These are phyloP conservation scores for Virgularia gustaviana DNA, from an alignment of 92 coral and sea anemone species.

Conservation along the genomic window DNA sequence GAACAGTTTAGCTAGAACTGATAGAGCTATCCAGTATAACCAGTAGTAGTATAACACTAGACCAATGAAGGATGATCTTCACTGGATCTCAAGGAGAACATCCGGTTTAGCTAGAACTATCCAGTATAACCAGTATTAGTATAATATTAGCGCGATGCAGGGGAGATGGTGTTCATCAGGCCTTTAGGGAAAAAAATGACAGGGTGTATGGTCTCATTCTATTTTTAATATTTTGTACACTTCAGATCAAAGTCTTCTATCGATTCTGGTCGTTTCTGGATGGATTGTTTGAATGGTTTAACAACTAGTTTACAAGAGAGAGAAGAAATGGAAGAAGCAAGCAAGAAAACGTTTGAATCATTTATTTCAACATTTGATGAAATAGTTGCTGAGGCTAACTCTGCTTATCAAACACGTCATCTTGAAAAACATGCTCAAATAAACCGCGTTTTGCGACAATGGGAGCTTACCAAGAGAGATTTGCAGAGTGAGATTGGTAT, in stretches of 20 bases:
- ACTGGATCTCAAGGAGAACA: too few species aligned
- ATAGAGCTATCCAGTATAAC: too few species aligned
- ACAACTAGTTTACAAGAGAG: constrained; percentile 56
- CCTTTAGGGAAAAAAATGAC: neutral
- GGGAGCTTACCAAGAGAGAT: constrained; percentile 73
- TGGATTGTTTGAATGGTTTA: constrained; percentile 88
- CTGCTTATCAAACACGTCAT: constrained; percentile 43
- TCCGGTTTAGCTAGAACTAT: too few species aligned
- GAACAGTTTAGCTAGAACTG: too few species aligned
- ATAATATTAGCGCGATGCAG: too few species aligned
- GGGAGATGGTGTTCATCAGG: too few species aligned
- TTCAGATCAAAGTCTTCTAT: constrained; percentile 68
- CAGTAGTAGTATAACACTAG: too few species aligned
- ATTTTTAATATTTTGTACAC: neutral
- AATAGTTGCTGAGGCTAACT: constrained; percentile 56
- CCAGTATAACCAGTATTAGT: too few species aligned
- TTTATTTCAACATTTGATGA: constrained; percentile 53
- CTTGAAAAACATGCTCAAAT: constrained; percentile 45
- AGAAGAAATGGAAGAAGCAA: constrained; percentile 54
- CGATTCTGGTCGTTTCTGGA: constrained; percentile 94
- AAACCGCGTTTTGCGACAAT: constrained; percentile 49
- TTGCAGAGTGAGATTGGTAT: constrained; percentile 74
- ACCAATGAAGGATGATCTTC: too few species aligned
- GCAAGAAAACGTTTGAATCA: constrained; percentile 60
- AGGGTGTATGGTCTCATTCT: neutral